Base-by-base conservation (phyloP, 2,797 vertebrate genomes). In the Coccyzus lansbergi region DNA sequence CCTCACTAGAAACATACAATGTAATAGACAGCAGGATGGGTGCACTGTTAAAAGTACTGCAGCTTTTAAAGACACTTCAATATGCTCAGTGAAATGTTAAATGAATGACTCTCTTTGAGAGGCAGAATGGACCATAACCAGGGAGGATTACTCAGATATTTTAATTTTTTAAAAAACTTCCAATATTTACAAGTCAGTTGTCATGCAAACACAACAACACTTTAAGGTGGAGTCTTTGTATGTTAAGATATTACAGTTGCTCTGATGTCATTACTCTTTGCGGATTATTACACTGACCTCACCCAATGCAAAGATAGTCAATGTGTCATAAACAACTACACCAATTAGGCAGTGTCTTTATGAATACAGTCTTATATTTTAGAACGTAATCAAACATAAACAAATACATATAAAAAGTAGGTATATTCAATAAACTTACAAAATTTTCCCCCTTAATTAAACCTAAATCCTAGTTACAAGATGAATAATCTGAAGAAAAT, bases 301-400 rank as follows among this genome's bases (percentile, higher is more conserved):
- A 5, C 59, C 51, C 64, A 64, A n/a, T 17, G 40, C 68, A 87
- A 13, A 12, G 26, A 21, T 5, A 55, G n/a, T 51, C 62, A 51
- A 5, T 42, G 20, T n/a, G 40, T 40, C 62, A 28, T 24, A 36
- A 74, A 59, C 34, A 51, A n/a, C 34, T 22, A 22, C 9, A n/a
- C n/a, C 36, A 31, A 34, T n/a, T 53, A 33, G 25, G 44, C 22
- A 58, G 22, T 40, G 19, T 48, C 65, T 81, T 81, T 77, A 55
- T 70, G 12, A 31, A 65, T 51, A 62, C 58, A 83, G 20, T 31
- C 53, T 74, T 74, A 75, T 84, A 26, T 53, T 89, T 91, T 87
- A 87, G 67, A 85, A 85, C 49, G 21, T n/a, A 85, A 86, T 75
- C 44, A 86, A 83, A 80, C 5, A 38, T 15, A 56, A 8, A 70